Percentiles rank a stretch among this genome's conserved stretches.
These are phyloP conservation scores for Sinopyrophorus schimmeli DNA, from an alignment of 2,888 invertebrate species.

Conservation along the genomic window DNA sequence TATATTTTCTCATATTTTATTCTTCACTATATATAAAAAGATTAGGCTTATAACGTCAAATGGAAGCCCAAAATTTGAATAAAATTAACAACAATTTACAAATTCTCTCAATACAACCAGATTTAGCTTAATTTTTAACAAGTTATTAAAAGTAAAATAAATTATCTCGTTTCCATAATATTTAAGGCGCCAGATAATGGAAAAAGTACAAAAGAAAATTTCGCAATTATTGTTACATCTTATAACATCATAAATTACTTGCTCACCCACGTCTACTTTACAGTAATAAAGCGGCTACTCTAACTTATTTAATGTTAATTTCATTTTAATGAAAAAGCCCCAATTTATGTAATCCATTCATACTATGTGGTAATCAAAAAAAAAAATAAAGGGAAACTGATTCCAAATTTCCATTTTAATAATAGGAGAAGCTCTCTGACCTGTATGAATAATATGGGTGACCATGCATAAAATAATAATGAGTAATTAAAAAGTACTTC, in stretches of 20 bases:
- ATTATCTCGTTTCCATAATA: not conserved
- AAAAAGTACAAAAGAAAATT: constrained; percentile 10
- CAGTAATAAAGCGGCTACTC: constrained; percentile 8
- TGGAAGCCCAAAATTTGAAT: not conserved
- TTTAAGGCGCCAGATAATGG: constrained; percentile 1
- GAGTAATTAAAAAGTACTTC: no score
- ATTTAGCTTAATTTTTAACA: not conserved
- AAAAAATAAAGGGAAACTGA: no score
- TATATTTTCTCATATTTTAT: not conserved
- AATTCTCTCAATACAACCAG: not conserved
- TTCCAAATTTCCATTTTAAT: no score
- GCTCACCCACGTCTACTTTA: constrained; percentile 1
- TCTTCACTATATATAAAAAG: constrained; percentile 1
- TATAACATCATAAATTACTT: constrained; percentile 2
- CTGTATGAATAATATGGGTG: no score
- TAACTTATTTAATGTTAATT: constrained; percentile 8
- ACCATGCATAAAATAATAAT: no score
- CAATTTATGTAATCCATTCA: not conserved
- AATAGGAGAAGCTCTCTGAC: no score
- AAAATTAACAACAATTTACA: not conserved
- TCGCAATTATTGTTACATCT: constrained; percentile 11
- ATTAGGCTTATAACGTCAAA: not conserved
- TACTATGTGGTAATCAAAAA: no score
- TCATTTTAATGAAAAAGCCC: constrained; percentile 9
- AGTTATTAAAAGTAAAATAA: no score